These are phyloP conservation scores for Trididemnum miniatum DNA, from an alignment of 23 tunicate species.

Conservation along the genomic window DNA sequence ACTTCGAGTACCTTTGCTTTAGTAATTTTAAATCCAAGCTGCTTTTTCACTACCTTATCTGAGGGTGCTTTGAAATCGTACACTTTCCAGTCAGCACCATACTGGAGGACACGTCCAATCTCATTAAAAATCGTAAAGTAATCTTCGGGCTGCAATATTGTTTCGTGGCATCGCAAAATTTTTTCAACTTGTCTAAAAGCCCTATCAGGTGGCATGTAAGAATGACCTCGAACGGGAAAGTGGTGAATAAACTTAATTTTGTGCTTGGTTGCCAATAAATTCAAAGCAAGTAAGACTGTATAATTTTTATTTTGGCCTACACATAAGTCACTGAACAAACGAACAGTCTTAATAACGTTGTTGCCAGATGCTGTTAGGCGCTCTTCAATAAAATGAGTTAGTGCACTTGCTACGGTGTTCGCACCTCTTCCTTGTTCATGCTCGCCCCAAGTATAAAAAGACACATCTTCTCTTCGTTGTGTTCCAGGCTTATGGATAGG, in stretches of 20 bases:
- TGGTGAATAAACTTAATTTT: not conserved
- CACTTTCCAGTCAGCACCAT: conserved; percentile 23
- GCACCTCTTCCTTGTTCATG: conserved; percentile 24
- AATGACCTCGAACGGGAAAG: too few species aligned
- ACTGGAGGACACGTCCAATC: not conserved
- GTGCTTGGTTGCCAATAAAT: conserved; percentile 7
- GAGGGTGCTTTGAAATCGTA: conserved; percentile 11
- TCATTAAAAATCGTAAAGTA: conserved; percentile 6
- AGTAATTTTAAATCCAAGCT: not conserved
- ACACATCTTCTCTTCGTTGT: conserved; percentile 1
- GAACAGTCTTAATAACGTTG: not conserved
- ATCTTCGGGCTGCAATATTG: not conserved
- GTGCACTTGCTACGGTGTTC: conserved; percentile 11
- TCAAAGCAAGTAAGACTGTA: conserved; percentile 15
- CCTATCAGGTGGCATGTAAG: conserved; percentile 30
- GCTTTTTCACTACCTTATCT: not conserved
- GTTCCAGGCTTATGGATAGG: conserved; percentile 8
- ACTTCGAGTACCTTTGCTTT: conserved; percentile 16
- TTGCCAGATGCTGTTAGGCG: not conserved
- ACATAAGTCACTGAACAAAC: conserved; percentile 26
- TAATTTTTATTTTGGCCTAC: conserved; percentile 12
- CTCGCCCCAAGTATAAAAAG: conserved; percentile 29
- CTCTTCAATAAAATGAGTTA: conserved; percentile 17
- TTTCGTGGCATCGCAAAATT: not conserved
- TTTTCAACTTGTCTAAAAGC: conserved; percentile 25